Base-by-base conservation (phyloP, 1,140 invertebrate species). In the Drosophila sulfurigaster region DNA sequence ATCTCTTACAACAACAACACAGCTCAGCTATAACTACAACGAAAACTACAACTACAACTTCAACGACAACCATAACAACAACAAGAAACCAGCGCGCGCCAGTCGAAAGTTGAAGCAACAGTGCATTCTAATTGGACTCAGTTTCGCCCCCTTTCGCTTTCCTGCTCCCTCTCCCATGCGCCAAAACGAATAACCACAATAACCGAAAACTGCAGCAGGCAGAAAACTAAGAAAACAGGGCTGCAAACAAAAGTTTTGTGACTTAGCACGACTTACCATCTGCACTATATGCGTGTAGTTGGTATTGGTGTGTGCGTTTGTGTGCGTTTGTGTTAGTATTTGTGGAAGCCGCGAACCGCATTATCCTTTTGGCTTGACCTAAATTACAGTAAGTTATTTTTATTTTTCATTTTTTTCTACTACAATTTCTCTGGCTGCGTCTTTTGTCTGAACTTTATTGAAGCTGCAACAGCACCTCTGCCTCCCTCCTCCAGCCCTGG, bases 291-390 rank as follows among this genome's bases (percentile, higher is more conserved):
- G 13, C 13, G 7, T 56, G 28, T 54, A 3, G 1, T 1, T 46
- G 16, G 7, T 59, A 25, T 25, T 25, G 20, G 54, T 25, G n/a
- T 15, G 7, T 69, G 7, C 67, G 20, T 20, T 1, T 15, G 32
- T 46, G 10, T 60, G 45, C 46, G 38, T 41, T 57, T 58, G 43
- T 63, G 16, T 45, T 15, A 54, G 45, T 54, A 20, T 41, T 51
- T 59, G 52, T 63, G 38, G 46, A 78, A 79, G 73, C 73, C 79
- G 73, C 70, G 67, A 82, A 78, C 67, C 73, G 70, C 73, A 88
- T 80, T 80, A 87, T 88, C 73, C 75, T 75, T 71, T 82, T 71
- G 79, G 79, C 77, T 87, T 87, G 82, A 87, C 83, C 82, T 71
- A 82, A 88, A 87, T 87, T 75, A 67, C 49, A 30, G 49, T 57